Conservation (phyloP, 2,888 invertebrate species). For the Megalurothrips usitatus region DNA sequence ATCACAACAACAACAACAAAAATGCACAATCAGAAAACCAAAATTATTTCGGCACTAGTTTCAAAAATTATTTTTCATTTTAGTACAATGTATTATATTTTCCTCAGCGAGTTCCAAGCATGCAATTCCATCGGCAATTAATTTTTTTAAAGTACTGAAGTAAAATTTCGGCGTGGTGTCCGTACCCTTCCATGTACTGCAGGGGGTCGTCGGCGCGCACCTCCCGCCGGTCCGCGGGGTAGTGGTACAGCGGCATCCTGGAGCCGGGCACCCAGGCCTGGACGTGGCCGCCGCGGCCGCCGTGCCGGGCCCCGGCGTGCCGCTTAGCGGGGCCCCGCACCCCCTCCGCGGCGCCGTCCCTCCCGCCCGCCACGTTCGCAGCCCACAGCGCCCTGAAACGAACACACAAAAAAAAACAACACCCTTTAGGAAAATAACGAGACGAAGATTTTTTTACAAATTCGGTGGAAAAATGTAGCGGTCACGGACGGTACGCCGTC, state of each 20-base stretch:
- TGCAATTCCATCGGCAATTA: not conserved
- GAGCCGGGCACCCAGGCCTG: constrained; percentile 8
- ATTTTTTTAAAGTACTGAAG: not conserved
- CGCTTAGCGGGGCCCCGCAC: not conserved
- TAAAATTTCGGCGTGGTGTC: not conserved
- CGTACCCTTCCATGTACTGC: constrained; percentile 13
- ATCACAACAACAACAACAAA: not conserved
- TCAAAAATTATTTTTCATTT: not conserved
- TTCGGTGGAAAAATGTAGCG: not conserved
- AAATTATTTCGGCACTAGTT: too few relatives aligned
- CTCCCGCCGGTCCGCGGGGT: not conserved
- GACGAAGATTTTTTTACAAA: not conserved
- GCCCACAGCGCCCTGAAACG: constrained; percentile 4
- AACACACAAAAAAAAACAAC: not conserved
- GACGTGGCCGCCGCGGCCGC: not conserved
- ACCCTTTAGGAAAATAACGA: not conserved
- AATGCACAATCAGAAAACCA: too few relatives aligned
- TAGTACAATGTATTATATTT: not conserved
- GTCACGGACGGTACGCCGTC: too few relatives aligned
- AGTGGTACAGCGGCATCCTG: constrained; percentile 12
- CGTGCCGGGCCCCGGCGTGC: not conserved
- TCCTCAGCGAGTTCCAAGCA: not conserved
- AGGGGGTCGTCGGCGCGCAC: not conserved
- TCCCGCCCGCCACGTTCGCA: not conserved
- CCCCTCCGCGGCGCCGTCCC: not conserved